Base-by-base conservation (phyloP, 1,140 invertebrate species). In the Akabosia matsudoensis region DNA sequence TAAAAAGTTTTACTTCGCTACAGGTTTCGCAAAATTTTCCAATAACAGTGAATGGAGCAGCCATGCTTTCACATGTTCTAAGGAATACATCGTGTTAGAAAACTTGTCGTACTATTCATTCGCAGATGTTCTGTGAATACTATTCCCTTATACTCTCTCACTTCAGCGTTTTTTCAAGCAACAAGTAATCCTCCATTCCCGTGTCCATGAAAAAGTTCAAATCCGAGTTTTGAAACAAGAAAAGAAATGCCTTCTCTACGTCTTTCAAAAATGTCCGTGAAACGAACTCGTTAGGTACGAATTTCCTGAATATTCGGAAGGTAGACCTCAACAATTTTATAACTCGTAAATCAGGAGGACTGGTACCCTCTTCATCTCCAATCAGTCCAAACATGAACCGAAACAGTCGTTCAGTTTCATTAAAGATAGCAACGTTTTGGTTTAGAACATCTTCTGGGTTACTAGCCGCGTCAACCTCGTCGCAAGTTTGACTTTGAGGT, bases 401-500 rank as follows among this genome's bases (percentile, higher is more conserved):
- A 30, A 80, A 74, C 26, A 80, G 26, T 37, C 76, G 31, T 24
- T 75, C 51, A 2, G 79, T 80, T 28, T 80, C 76, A 28, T 78
- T 56, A 13, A 37, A 28, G 31, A 78, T 76, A 24, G 26, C 33
- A 4, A 18, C 24, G 33, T 79, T 33, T 14, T 56, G 1, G 16
- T 22, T 13, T 45, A 22, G 24, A 14, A 26, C 37, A 7, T 37
- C 33, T 37, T 72, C 70, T 72, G n/a, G n/a, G n/a, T n/a, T n/a
- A n/a, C n/a, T n/a, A n/a, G n/a, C n/a, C n/a, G 28, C 28, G 2
- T 70, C 28, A 7, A 30, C 70, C n/a, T 24, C 37, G 26, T 72
- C 33, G n/a, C 54, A 45, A 45, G 7, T 18, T 10, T 7, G 37
- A 7, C 37, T 18, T 10, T 10, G 7, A n/a, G 54, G 54, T 10